Percentiles rank a stretch among this genome's conserved stretches.
Conservation (phyloP, 2,888 invertebrate genomes). For the Megaustenia siamemsis region DNA sequence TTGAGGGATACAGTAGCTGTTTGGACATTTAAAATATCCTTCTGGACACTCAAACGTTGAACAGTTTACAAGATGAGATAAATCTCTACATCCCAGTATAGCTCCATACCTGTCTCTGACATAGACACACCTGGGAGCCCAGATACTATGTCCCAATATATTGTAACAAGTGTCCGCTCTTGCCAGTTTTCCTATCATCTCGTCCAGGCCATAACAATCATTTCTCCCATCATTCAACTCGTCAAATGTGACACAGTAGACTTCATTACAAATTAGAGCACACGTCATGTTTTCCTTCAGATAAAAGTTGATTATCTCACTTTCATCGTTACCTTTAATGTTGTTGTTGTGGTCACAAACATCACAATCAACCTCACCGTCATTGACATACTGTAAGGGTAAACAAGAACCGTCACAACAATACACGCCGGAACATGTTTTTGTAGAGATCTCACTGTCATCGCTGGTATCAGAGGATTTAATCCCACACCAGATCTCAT, state of each 20-base stretch:
- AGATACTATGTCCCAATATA: background rate
- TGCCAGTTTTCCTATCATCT: slow-evolving; percentile 3
- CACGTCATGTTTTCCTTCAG: background rate
- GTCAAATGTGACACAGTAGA: background rate
- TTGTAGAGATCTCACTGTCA: too few relatives aligned
- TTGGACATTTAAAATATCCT: slow-evolving; percentile 19
- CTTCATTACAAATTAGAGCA: slow-evolving; percentile 14
- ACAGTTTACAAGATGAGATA: slow-evolving; percentile 26
- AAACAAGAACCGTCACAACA: slow-evolving; percentile 25
- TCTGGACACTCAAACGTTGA: slow-evolving; percentile 4
- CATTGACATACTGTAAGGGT: slow-evolving; percentile 3
- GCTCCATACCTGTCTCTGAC: slow-evolving; percentile 17
- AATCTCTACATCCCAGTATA: background rate
- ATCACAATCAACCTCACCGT: slow-evolving; percentile 29
- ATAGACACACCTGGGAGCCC: slow-evolving; percentile 32
- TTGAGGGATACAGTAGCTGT: slow-evolving; percentile 18
- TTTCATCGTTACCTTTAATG: background rate
- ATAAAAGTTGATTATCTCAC: background rate
- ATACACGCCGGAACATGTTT: too few relatives aligned
- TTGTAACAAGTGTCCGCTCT: background rate
- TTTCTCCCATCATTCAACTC: slow-evolving; percentile 12
- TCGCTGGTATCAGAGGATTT: too few relatives aligned
- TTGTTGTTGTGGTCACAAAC: too few relatives aligned
- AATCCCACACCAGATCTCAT: too few relatives aligned
- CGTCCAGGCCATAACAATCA: slow-evolving; percentile 27